Evolutionary conservation across 2,797 vertebrate species (phyloP), one percentile per base, ranked within the genome.

Genomic region (Sternarchorhynchus goeldii): DNA sequence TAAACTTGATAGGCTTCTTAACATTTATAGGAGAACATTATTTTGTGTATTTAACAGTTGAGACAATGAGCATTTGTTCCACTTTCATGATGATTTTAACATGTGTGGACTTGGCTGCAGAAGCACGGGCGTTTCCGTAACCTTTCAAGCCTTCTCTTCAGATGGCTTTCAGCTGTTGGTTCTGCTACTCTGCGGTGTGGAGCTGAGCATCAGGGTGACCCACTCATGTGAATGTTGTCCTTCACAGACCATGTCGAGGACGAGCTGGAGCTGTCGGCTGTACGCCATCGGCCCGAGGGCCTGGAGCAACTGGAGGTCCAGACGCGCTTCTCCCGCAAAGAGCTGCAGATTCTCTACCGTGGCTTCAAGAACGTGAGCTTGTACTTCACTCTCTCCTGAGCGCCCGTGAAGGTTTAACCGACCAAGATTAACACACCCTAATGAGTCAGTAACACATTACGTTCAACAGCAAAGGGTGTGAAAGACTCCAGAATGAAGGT

Each of bases 341-440:
- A 99, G 90, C 95, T 99, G 6, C 98, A 99, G 93, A 98, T 99
- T 88, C 94, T 99, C 2, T 99, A 99, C 88, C 93, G 98, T 53
- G 98, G 98, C 90, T 99, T 99, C 92, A 99, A 99, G 89, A 99
- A 98, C 0, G 98, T 99, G 91, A 96, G 97, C 87, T 66, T 56
- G 59, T 8, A 10, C 25, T 53, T 76, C 14, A 8, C 10, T 73
- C 34, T 17, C 50, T n/a, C 34, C 57, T 75, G 21, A 0, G 62
- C 80, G 80, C n/a, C 73, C 59, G 6, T 36, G 18, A 16, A 6
- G 12, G 56, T 84, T 86, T 85, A 65, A 58, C 81, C 71, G 5
- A 41, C 8, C 3, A 5, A 56, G 64, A 58, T n/a, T 21, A 41
- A 12, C 8, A 10, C 12, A 2, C 45, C 14, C 45, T 14, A 12